These are phyloP conservation scores for Calliphora vomitoria DNA, from an alignment of 2,888 invertebrate species.

Conservation along the genomic window DNA sequence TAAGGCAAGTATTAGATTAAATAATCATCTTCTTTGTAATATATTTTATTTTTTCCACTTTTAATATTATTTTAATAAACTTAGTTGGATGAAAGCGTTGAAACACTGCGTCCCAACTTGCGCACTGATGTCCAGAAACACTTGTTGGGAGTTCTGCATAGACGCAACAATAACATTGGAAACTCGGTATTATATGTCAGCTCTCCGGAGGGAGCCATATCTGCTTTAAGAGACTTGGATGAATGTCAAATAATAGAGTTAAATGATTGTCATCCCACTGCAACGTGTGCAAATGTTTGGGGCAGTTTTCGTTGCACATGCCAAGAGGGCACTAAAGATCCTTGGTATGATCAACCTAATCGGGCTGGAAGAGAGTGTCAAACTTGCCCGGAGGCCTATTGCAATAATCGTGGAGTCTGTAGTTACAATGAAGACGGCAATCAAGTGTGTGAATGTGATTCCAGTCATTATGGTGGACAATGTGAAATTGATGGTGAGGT, in stretches of 20 bases:
- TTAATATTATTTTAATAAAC: not conserved
- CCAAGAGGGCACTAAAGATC: constrained; percentile 90
- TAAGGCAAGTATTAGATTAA: constrained; percentile 84
- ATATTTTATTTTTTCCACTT: not conserved
- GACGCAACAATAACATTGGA: constrained; percentile 94
- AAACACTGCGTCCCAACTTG: constrained; percentile 89
- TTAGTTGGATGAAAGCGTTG: constrained; percentile 90
- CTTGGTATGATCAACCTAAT: constrained; percentile 88
- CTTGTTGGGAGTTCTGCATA: constrained; percentile 91
- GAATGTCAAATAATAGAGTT: constrained; percentile 93
- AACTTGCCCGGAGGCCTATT: constrained; percentile 91
- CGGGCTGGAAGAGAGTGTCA: constrained; percentile 91
- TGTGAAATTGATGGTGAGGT: constrained; percentile 97
- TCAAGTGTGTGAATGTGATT: constrained; percentile 88
- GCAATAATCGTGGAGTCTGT: constrained; percentile 94
- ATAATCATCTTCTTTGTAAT: not conserved
- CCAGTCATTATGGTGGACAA: constrained; percentile 92
- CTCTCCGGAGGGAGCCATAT: constrained; percentile 91
- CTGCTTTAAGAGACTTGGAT: constrained; percentile 91
- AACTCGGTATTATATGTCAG: constrained; percentile 94
- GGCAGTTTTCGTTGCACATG: constrained; percentile 91
- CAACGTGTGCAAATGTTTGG: constrained; percentile 92
- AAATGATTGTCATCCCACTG: constrained; percentile 93
- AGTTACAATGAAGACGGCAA: constrained; percentile 88
- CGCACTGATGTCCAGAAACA: constrained; percentile 93